These are phyloP conservation scores for Hesperia comma DNA, from an alignment of 2,888 invertebrate species.

Conservation along the genomic window DNA sequence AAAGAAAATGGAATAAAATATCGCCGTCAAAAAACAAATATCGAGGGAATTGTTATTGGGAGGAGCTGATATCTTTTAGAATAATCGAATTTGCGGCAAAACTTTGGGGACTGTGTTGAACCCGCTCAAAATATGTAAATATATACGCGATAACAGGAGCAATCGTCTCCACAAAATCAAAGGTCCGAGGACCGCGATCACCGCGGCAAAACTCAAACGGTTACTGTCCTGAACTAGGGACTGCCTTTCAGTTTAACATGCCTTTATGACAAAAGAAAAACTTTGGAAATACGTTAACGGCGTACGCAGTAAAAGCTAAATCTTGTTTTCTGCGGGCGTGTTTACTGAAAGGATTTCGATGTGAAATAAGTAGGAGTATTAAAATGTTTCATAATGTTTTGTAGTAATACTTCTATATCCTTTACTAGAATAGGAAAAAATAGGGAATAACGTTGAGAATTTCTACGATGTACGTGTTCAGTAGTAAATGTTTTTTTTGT, in stretches of 20 bases:
- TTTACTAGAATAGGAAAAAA: too few species aligned
- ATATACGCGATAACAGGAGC: slow-evolving; percentile 44
- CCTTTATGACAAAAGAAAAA: slow-evolving; percentile 5
- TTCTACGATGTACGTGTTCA: too few species aligned
- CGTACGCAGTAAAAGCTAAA: not conserved
- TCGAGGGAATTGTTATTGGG: slow-evolving; percentile 43
- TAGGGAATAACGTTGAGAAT: too few species aligned
- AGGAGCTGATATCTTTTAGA: slow-evolving; percentile 43
- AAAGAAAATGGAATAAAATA: slow-evolving; percentile 40
- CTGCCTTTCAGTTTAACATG: slow-evolving; percentile 12
- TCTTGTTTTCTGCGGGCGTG: not conserved
- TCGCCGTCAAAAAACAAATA: slow-evolving; percentile 41
- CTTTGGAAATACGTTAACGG: not conserved
- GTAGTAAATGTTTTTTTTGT: too few species aligned
- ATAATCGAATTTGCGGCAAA: slow-evolving; percentile 48
- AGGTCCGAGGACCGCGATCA: slow-evolving; percentile 31
- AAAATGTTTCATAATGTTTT: slow-evolving; percentile 1
- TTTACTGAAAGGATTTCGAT: not conserved
- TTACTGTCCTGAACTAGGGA: slow-evolving; percentile 25
- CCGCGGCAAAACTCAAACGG: slow-evolving; percentile 3
- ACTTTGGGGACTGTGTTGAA: slow-evolving; percentile 43
- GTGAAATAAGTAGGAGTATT: not conserved
- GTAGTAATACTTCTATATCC: too few species aligned
- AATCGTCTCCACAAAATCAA: slow-evolving; percentile 40
- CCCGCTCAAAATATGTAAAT: slow-evolving; percentile 48